phyloP scores from a whole-genome alignment of 2,888 invertebrate genomes.

The Phrixothrix hirtus region DNA sequence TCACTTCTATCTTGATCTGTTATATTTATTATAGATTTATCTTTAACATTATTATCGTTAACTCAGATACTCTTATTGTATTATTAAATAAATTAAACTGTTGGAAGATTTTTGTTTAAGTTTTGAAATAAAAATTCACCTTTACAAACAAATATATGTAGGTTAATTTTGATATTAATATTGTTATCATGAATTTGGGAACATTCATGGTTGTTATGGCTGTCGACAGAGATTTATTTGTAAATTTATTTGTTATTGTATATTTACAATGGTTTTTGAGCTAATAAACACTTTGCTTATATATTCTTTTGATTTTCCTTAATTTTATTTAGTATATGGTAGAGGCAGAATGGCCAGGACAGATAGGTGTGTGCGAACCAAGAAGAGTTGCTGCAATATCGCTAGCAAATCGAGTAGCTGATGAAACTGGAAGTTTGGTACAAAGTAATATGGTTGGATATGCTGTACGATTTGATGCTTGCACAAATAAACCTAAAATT shows the following conservation, averaged over 20 bases:
- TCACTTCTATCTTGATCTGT: no score
- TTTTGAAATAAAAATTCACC: no score
- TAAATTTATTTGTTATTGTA: neutral
- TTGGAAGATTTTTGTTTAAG: no score
- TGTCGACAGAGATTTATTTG: neutral
- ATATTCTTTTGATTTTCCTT: no score
- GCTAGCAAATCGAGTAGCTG: conserved; percentile 84
- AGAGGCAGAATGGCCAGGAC: conserved; percentile 84
- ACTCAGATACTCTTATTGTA: no score
- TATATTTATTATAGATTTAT: no score
- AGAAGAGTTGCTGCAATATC: conserved; percentile 88
- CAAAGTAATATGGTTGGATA: conserved; percentile 81
- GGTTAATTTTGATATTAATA: neutral
- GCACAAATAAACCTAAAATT: conserved; percentile 67
- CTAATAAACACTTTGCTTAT: conserved; percentile 29
- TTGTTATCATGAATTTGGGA: neutral
- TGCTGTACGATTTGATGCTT: conserved; percentile 78
- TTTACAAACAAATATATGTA: conserved; percentile 2
- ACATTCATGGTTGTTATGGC: neutral
- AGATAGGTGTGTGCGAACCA: conserved; percentile 91
- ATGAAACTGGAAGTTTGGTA: conserved; percentile 78
- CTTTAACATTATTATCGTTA: no score
- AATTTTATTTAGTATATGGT: conserved; percentile 76
- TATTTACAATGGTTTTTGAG: conserved; percentile 20
- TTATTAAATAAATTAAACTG: no score